Conservation (phyloP, 2,888 invertebrate species). For the Perizoma affinitatum region DNA sequence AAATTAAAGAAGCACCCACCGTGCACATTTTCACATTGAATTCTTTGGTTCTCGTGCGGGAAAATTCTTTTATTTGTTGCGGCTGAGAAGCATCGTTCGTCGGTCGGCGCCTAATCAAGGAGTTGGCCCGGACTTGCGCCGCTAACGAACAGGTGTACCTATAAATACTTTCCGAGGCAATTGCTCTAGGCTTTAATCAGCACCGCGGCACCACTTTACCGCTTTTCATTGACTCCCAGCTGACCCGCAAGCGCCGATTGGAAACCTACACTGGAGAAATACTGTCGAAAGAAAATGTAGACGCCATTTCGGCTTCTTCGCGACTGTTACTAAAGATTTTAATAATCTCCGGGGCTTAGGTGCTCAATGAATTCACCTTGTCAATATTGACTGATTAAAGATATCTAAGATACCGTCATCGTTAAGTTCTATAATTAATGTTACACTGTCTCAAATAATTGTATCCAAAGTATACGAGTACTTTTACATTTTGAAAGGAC, state of each 20-base stretch:
- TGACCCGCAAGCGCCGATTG: conserved; percentile 78
- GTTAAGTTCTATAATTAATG: conserved; percentile 8
- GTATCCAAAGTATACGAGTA: conserved; percentile 10
- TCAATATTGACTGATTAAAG: conserved; percentile 20
- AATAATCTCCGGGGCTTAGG: conserved; percentile 43
- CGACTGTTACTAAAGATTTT: conserved; percentile 46
- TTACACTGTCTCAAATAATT: conserved; percentile 11
- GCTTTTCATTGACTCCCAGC: conserved; percentile 80
- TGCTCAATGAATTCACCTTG: conserved; percentile 20
- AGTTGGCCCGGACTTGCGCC: conserved; percentile 79
- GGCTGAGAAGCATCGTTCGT: conserved; percentile 76
- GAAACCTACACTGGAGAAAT: conserved; percentile 75
- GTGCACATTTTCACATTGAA: conserved; percentile 52
- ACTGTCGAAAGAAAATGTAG: conserved; percentile 69
- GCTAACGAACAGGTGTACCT: conserved; percentile 84
- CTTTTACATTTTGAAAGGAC: conserved; percentile 57
- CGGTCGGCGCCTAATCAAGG: conserved; percentile 82
- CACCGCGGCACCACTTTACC: conserved; percentile 79
- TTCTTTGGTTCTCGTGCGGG: conserved; percentile 67
- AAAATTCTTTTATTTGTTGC: conserved; percentile 79
- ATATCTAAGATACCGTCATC: not conserved
- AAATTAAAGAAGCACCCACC: conserved; percentile 29
- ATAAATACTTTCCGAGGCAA: conserved; percentile 83
- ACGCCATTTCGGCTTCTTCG: conserved; percentile 58
- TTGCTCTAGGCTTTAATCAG: conserved; percentile 84